These are phyloP conservation scores for Euphydryas editha DNA, from an alignment of 2,888 invertebrate genomes.

Conservation along the genomic window DNA sequence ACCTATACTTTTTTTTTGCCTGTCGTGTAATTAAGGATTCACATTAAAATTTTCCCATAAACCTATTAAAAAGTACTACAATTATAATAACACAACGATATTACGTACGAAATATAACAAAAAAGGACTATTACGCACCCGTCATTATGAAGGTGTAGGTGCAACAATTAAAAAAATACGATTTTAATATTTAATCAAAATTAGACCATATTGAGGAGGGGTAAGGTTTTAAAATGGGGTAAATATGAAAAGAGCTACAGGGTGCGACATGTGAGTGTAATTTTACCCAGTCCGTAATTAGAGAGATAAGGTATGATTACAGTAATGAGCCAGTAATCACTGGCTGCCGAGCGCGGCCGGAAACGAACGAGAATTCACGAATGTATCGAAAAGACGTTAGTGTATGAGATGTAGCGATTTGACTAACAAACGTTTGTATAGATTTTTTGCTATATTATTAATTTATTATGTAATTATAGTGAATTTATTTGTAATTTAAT, in stretches of 20 bases:
- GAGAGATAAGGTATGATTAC: slow-evolving; percentile 51
- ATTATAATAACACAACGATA: neutral
- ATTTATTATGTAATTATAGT: too few relatives aligned
- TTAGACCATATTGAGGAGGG: neutral
- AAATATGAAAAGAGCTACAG: slow-evolving; percentile 2
- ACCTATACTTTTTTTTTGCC: too few relatives aligned
- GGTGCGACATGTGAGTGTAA: slow-evolving; percentile 39
- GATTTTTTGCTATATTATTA: too few relatives aligned
- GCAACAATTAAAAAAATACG: slow-evolving; percentile 4
- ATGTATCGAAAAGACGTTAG: neutral
- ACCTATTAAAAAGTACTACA: neutral
- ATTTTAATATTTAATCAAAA: neutral
- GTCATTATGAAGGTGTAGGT: slow-evolving; percentile 2
- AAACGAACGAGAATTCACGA: slow-evolving; percentile 22
- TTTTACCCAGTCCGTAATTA: slow-evolving; percentile 47
- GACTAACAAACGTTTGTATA: too few relatives aligned
- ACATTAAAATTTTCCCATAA: neutral
- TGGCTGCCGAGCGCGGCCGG: slow-evolving; percentile 21
- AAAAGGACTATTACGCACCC: neutral
- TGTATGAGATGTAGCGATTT: neutral
- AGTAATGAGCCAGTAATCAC: slow-evolving; percentile 48
- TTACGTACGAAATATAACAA: neutral
- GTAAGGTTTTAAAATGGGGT: slow-evolving; percentile 11
- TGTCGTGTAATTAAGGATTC: too few relatives aligned
- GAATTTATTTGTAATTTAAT: too few relatives aligned